Evolutionary conservation across 2,797 vertebrate species (phyloP).

Genomic region (Phoxinus dragarum): DNA sequence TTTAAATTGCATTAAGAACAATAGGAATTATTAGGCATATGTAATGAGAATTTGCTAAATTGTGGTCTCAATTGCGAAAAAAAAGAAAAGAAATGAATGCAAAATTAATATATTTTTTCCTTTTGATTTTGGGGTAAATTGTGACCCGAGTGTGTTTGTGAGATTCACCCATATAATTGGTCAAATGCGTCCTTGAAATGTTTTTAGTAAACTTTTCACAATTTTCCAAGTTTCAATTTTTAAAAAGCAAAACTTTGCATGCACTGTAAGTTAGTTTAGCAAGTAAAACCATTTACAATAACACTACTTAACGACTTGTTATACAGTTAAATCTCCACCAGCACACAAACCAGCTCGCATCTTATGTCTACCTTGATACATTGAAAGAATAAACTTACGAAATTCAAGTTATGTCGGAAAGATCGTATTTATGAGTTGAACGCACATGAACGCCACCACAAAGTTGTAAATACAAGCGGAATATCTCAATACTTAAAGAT

Average conservation of each 20-base stretch:
- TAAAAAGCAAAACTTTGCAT: background rate
- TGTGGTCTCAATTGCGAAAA: background rate
- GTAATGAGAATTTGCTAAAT: background rate
- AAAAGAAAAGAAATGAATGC: too few relatives aligned
- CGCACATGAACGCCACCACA: background rate
- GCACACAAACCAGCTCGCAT: slow-evolving; percentile 11
- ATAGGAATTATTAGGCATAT: background rate
- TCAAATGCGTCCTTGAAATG: background rate
- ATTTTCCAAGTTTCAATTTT: background rate
- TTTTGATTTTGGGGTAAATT: too few relatives aligned
- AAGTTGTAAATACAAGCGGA: background rate
- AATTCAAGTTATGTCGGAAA: background rate
- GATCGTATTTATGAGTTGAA: background rate
- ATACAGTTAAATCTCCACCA: slow-evolving; percentile 12
- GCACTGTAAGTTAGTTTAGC: background rate
- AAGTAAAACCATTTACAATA: background rate
- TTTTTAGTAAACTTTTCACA: background rate
- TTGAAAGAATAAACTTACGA: background rate
- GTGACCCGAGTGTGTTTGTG: background rate
- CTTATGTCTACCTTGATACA: background rate
- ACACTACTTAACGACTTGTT: background rate
- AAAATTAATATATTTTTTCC: too few relatives aligned
- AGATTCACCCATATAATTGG: background rate
- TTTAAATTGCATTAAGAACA: background rate
- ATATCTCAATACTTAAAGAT: background rate